Conservation (phyloP, 2,888 invertebrate species). For the Acleris emargana region DNA sequence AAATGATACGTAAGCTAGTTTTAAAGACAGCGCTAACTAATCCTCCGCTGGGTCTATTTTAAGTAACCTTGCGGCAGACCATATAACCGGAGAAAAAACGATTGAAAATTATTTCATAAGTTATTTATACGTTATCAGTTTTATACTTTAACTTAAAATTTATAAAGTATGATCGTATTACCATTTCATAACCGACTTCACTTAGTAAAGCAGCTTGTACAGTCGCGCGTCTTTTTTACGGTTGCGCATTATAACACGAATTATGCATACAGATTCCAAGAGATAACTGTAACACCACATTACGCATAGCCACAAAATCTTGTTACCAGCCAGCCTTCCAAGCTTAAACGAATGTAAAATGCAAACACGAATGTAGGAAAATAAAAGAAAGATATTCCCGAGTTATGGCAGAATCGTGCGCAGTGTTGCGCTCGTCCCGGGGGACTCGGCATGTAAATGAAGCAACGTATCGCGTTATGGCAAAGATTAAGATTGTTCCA, state of each 20-base stretch:
- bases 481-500: constrained; percentile 44
- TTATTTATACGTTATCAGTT: no score
- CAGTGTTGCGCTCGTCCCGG: constrained; percentile 42
- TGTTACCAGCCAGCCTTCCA: constrained; percentile 41
- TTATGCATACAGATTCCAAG: background rate
- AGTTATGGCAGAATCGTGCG: constrained; percentile 56
- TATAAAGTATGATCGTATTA: no score
- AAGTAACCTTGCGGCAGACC: no score
- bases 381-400: constrained; percentile 48
- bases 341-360: constrained; percentile 43
- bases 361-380: constrained; percentile 45
- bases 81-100: no score
- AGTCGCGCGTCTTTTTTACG: background rate
- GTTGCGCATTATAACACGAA: background rate
- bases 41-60: no score
- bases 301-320: constrained; percentile 39
- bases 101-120: no score
- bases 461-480: constrained; percentile 55
- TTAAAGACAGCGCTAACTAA: no score
- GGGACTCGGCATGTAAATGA: constrained; percentile 55
- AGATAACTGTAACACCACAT: constrained; percentile 15
- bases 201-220: background rate
- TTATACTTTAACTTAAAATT: no score
- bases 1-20: no score
- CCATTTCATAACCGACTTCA: background rate